Base-by-base conservation (phyloP, 2,797 vertebrate species). In the Odontamblyopus lacepedii region DNA sequence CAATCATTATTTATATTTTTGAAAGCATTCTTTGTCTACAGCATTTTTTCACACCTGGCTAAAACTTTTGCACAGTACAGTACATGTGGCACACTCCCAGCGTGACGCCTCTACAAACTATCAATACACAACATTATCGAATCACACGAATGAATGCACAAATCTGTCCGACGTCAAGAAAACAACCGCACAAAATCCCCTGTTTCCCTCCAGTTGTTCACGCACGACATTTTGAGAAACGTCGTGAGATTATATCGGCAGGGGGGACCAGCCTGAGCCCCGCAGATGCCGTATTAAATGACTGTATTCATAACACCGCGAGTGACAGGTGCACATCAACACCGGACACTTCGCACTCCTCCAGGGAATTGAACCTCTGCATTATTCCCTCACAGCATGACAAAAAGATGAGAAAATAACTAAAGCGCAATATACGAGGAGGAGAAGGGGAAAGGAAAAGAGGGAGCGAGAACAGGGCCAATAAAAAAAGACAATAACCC, bases 201-300 rank as follows among this genome's bases (percentile, higher is more conserved):
- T 12, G 3, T 12, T 18, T 2, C 60, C 27, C 30, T 2, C 60
- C 27, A 8, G 27, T 18, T 60, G 27, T 30, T 1, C 11, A 6
- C 59, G 19, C 18, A 3, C 16, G 6, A 38, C 29, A 6, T 8
- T 35, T 32, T 32, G 60, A 35, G 57, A 62, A 35, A 23, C 15
- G 19, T 8, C 3, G 6, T 62, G 29, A 44, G 63, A 44, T n/a
- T 27, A 27, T 27, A 48, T 48, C 15, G 51, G n/a, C 41, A 7
- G 16, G 26, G 23, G 5, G 9, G 23, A 11, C 38, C 41, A 15
- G n/a, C 0, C 5, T 29, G 38, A 27, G 12, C 13, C 26, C 4
- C n/a, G 60, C 69, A 63, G 23, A 32, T 35, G 67, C 19, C 53
- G 56, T 53, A 85, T 86, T 74, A 66, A 82, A 83, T 87, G 70